Evolutionary conservation across 2,888 invertebrate genomes (phyloP), one percentile per base, ranked within the genome.

Genomic region (Bembecia ichneumoniformis): DNA sequence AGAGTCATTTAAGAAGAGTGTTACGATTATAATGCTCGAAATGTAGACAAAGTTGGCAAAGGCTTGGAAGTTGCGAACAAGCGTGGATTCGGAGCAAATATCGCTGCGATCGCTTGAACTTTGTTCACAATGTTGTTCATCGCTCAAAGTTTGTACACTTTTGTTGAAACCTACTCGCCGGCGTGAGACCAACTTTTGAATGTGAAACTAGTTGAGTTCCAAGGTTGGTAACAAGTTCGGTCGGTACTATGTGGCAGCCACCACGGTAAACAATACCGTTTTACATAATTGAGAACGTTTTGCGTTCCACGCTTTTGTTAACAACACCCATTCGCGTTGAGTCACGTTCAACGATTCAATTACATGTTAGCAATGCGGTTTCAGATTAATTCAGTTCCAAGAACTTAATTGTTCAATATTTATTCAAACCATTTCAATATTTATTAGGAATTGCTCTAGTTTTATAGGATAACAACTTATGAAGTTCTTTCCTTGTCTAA

Each of bases 101-200:
- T 74, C 71, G 68, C 63, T 68, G 53, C 68, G 64, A 72, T 71
- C 66, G 66, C 60, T 66, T 62, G 55, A 78, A 81, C 71, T 81
- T 78, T 68, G 64, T 62, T 68, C 62, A 58, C 64, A 64, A 72
- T 70, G 72, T 75, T 74, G 72, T 76, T 74, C 68, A 62, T 73
- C 66, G 68, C 57, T 62, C 58, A 55, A 75, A 80, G 69, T 79
- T 81, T 52, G 72, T 72, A 72, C 73, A 77, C 74, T 74, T 72
- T 71, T 68, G 63, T 73, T 71, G 68, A 64, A 64, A 72, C 62
- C 63, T 65, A 59, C 60, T 28, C 55, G 58, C 55, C 55, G 55
- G 54, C 59, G 50, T 49, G 52, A 60, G 64, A 62, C 56, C 59
- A 72, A 78, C 73, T 80, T 78, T 71, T 70, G 67, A 74, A 75